Evolutionary conservation across 2,888 invertebrate species (phyloP), one percentile per base, ranked within the genome.

Genomic region (Lepidocyrtinus sp.): DNA sequence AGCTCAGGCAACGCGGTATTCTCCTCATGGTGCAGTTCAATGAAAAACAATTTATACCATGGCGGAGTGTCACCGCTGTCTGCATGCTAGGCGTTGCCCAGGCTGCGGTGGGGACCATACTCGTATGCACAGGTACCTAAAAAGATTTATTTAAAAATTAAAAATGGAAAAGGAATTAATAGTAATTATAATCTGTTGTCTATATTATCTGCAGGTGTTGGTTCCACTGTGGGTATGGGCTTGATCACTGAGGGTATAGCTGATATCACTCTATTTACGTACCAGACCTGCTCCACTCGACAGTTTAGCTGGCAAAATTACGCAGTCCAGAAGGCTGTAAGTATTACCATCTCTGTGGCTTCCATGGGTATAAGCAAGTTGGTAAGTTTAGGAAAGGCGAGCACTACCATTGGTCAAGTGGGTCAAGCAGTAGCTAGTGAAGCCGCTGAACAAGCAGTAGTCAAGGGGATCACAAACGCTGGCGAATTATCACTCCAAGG

Each of bases 241-340:
- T 36, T 82, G 1, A 70, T 82, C 2, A 77, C 74, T 0, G 82
- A 81, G 24, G 81, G 82, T 2, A 45, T 62, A n/a, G 46, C 70
- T 0, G 82, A 82, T 36, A 1, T 82, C 7, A 12, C 50, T 12
- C 45, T 64, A 21, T n/a, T n/a, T n/a, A 77, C 70, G 0, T 26
- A 74, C 7, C 17, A 67, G 27, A 45, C 62, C n/a, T 59, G 62
- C 21, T 12, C 74, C 12, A 69, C 25, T 9, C 9, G 82, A 12
- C 27, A 73, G 36, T 82, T 82, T 62, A 70, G 67, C 63, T 82
- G 82, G 80, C n/a, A 22, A n/a, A 24, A 70, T 25, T 82, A 76
- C 19, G 76, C 27, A 0, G 76, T n/a, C 2, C 76, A 81, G 26
- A 82, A 82, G 21, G 73, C 76, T 22, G 69, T 82, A 7, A 76